phyloP scores from a whole-genome alignment of 2,797 vertebrate genomes.

The Hoplostethus atlanticus region DNA sequence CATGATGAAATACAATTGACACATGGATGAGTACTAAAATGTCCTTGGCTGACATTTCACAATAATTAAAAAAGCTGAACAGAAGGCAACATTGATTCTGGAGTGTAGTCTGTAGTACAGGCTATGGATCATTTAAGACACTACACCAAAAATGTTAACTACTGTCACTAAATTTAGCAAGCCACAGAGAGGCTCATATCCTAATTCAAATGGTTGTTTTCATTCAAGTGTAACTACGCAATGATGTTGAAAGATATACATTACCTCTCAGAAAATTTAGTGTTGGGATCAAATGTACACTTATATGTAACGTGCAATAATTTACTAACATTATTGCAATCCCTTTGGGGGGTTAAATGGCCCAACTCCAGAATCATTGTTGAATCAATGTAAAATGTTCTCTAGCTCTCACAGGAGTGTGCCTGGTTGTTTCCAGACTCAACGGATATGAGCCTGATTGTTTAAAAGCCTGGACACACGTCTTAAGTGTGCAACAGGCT shows the following conservation, averaged over 20 bases:
- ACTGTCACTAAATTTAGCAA: slow-evolving; percentile 12
- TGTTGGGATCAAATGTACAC: slow-evolving; percentile 37
- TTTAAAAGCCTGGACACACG: slow-evolving; percentile 47
- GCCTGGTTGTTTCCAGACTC: slow-evolving; percentile 50
- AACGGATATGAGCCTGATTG: slow-evolving; percentile 51
- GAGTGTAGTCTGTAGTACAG: slow-evolving; percentile 31
- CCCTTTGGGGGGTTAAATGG: slow-evolving; percentile 13
- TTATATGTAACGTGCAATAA: slow-evolving; percentile 33
- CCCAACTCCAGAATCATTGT: slow-evolving; percentile 62
- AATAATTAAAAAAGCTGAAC: slow-evolving; percentile 61
- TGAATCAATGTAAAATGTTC: slow-evolving; percentile 66
- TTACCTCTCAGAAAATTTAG: slow-evolving; percentile 34
- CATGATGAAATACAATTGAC: slow-evolving; percentile 60
- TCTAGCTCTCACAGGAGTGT: slow-evolving; percentile 48
- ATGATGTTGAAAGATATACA: slow-evolving; percentile 19
- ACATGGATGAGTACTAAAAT: slow-evolving; percentile 62
- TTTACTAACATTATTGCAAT: slow-evolving; percentile 23
- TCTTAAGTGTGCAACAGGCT: slow-evolving; percentile 58
- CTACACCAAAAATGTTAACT: no score
- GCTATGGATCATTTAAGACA: no score
- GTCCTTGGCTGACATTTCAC: slow-evolving; percentile 66
- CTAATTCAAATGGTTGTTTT: neutral
- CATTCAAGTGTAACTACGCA: neutral
- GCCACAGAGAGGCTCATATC: neutral
- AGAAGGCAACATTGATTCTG: slow-evolving; percentile 63